A percentile compares a stretch with the other conserved stretches of the same genome.
Conservation (phyloP, 1,140 invertebrate species). For the Dinoponera quadriceps region DNA sequence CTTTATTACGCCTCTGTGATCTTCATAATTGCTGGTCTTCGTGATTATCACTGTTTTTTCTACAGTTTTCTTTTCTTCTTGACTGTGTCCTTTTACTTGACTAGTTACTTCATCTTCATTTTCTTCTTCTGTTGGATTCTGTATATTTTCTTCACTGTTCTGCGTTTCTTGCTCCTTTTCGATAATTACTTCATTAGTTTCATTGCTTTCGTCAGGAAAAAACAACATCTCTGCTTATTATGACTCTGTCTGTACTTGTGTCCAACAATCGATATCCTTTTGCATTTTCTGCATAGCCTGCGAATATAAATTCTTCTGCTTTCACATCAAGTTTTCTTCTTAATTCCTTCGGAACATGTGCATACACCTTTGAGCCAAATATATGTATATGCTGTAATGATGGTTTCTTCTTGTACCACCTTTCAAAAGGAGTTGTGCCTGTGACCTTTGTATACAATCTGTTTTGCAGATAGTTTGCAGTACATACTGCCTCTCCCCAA, state of each 20-base stretch:
- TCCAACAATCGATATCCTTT: slow-evolving; percentile 6
- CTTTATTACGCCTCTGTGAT: not conserved
- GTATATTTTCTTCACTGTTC: not conserved
- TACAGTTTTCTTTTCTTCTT: not conserved
- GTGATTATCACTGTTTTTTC: not conserved
- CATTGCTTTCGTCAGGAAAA: not conserved
- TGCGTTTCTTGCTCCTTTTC: not conserved
- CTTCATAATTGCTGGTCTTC: not conserved
- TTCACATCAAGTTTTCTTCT: not conserved
- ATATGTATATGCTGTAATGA: not conserved
- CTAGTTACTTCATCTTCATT: not conserved
- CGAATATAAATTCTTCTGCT: not conserved
- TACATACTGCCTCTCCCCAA: slow-evolving; percentile 33
- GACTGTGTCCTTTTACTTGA: not conserved
- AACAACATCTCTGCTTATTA: not conserved
- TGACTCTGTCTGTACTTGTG: not conserved
- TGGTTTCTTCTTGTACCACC: not conserved
- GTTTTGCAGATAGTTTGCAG: slow-evolving; percentile 50
- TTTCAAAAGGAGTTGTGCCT: not conserved
- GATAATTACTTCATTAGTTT: not conserved
- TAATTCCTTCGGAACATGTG: not conserved
- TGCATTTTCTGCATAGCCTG: slow-evolving; percentile 9
- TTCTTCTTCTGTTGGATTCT: not conserved
- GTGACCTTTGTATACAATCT: slow-evolving; percentile 3
- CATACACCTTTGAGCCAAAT: slow-evolving; percentile 7